Conservation (phyloP, 2,888 invertebrate species). For the Hemistola chrysoprasaria region DNA sequence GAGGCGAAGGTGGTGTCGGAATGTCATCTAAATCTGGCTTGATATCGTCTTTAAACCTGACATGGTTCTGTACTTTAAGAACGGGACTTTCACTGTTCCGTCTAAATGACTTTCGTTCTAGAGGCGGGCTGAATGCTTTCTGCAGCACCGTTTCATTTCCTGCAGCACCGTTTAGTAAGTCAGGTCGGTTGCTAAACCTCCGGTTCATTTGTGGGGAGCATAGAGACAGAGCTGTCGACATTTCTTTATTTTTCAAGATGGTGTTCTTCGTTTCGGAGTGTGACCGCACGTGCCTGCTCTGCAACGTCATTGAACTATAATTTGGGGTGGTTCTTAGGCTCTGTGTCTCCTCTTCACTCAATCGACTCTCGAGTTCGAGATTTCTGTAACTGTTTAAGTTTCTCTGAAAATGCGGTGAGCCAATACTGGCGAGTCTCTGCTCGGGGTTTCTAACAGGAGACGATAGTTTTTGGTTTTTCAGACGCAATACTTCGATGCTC, state of each 20-base stretch:
- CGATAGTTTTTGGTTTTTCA: constrained; percentile 70
- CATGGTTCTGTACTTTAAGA: constrained; percentile 69
- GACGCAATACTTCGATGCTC: constrained; percentile 82
- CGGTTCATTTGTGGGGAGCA: constrained; percentile 82
- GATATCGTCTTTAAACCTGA: constrained; percentile 72
- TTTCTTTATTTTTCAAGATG: constrained; percentile 71
- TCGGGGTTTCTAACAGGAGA: constrained; percentile 69
- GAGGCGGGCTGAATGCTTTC: constrained; percentile 62
- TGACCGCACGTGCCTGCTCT: constrained; percentile 70
- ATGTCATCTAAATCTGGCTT: constrained; percentile 56
- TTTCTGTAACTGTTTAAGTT: constrained; percentile 82
- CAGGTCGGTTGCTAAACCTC: constrained; percentile 70
- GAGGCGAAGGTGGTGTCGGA: constrained; percentile 74
- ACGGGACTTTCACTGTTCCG: constrained; percentile 59
- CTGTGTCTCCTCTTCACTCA: constrained; percentile 58
- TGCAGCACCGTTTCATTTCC: constrained; percentile 56
- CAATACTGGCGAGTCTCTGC: constrained; percentile 83
- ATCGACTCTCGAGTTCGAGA: constrained; percentile 75
- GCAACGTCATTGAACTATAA: constrained; percentile 69
- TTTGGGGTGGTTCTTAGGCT: constrained; percentile 54
- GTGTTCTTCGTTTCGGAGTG: constrained; percentile 75
- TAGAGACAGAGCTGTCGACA: constrained; percentile 67
- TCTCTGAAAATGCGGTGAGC: constrained; percentile 84
- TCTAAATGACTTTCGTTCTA: constrained; percentile 61
- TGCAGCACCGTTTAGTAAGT: constrained; percentile 68